Evolutionary conservation across 2,113 vertebrate genomes (phyloP).

Genomic region (Callocephalon fimbriatum): DNA sequence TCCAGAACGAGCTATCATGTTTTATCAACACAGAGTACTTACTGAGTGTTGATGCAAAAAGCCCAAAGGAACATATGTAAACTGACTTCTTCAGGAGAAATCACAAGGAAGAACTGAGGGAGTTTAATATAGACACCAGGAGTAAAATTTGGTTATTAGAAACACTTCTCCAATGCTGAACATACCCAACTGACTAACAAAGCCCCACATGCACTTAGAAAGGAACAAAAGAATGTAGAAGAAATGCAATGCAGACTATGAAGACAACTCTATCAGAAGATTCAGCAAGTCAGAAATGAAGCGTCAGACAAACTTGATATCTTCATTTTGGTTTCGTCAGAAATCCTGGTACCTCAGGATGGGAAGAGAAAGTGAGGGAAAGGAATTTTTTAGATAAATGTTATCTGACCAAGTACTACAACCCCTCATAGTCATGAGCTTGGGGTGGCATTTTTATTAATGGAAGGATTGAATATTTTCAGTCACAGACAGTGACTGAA

Average conservation of each 20-base stretch:
- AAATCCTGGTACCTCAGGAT: fast-evolving
- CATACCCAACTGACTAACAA: not conserved
- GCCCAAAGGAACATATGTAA: conserved; percentile 31
- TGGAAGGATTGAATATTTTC: not conserved
- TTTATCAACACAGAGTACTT: conserved; percentile 1
- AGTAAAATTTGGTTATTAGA: conserved; percentile 30
- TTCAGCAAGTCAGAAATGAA: not conserved
- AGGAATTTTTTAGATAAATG: not conserved
- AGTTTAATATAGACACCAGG: conserved; percentile 13
- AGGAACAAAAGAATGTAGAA: not conserved
- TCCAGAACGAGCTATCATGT: not conserved
- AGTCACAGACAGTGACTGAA: not conserved
- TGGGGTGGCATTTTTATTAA: not conserved
- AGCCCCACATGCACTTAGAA: not conserved
- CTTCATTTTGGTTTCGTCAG: not conserved
- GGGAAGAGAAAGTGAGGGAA: not conserved
- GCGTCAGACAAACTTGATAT: not conserved
- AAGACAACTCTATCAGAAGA: not conserved
- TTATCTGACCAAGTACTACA: not conserved
- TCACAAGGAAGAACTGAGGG: not conserved
- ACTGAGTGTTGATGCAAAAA: conserved; percentile 8
- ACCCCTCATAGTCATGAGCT: not conserved
- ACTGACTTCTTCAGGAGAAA: not conserved
- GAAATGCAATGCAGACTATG: not conserved
- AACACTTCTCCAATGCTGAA: not conserved